Base-by-base conservation (phyloP, 2,888 invertebrate species). In the Xestia rhomboidea region DNA sequence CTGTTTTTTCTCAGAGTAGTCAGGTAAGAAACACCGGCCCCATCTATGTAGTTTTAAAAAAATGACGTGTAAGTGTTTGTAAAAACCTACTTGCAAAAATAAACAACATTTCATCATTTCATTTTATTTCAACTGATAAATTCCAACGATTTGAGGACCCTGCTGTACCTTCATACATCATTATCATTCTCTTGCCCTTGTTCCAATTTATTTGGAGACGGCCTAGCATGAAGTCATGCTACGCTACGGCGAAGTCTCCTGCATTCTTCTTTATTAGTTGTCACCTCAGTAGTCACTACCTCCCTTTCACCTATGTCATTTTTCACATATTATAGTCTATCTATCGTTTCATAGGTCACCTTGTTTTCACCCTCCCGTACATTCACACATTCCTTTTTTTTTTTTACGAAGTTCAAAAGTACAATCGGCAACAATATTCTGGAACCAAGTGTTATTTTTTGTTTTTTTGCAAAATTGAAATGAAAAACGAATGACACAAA, bases 401-500 rank as follows among this genome's bases (percentile, higher is more conserved):
- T 73, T 71, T 41, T 38, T 41, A 11, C 7, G 18, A 41, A 73
- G 27, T 30, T 41, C 13, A 44, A 51, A 60, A 51, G 51, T 15
- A 81, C 51, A 49, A 63, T 63, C 46, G 18, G 38, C 27, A 60
- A 67, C 7, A 64, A 63, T 60, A 27, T 60, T 13, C 8, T 24
- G 30, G 15, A 63, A 18, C 15, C 0, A 54, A 30, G 3, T 8
- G 7, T 41, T 15, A 18, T 27, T 27, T 30, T n/a, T n/a, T n/a
- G n/a, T 30, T 81, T 27, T 67, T 30, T 38, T 8, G 24, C 18
- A 10, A 46, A 34, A 41, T 68, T 64, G 11, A 41, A 70, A 67
- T 51, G 30, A 46, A 70, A 57, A 64, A 38, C 44, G 68, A 64
- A n/a, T 46, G 41, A 27, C 34, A 49, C 8, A 69, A 62, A 79